Conservation (phyloP, 1,140 invertebrate genomes). For the Diachasmimorpha longicaudata region DNA sequence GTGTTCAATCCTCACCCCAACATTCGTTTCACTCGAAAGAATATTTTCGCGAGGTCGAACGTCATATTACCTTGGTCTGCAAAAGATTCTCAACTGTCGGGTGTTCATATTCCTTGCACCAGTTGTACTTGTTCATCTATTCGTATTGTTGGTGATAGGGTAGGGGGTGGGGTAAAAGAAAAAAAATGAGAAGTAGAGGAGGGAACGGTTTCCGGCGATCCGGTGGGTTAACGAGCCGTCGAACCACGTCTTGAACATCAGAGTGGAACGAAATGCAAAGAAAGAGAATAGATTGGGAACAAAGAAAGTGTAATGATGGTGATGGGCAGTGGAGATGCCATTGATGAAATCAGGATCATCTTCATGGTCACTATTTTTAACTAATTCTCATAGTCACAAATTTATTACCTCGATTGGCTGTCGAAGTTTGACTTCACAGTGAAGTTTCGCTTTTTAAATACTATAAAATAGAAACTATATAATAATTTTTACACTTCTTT, state of each 20-base stretch:
- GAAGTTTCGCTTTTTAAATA: too few species aligned
- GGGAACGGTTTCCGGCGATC: conserved; percentile 20
- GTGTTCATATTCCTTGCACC: background rate
- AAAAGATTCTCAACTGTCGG: background rate
- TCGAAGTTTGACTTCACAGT: too few species aligned
- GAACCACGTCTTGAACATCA: background rate
- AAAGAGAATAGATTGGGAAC: conserved; percentile 12
- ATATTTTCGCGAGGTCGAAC: conserved; percentile 8
- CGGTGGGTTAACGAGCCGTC: conserved; percentile 16
- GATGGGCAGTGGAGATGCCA: background rate
- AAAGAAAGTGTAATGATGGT: conserved; percentile 20
- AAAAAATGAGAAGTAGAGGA: background rate
- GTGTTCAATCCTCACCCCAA: background rate
- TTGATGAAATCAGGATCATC: background rate
- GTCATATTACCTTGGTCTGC: background rate
- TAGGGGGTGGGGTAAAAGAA: background rate
- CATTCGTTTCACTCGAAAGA: conserved; percentile 3
- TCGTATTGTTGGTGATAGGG: background rate
- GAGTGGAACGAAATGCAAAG: background rate
- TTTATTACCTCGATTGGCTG: too few species aligned
- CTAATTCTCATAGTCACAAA: too few species aligned
- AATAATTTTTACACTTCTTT: too few species aligned
- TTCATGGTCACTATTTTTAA: background rate
- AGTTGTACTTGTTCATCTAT: background rate
- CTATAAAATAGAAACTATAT: too few species aligned